Evolutionary conservation across 2,797 vertebrate species (phyloP).

Genomic region (Remorina albescens): DNA sequence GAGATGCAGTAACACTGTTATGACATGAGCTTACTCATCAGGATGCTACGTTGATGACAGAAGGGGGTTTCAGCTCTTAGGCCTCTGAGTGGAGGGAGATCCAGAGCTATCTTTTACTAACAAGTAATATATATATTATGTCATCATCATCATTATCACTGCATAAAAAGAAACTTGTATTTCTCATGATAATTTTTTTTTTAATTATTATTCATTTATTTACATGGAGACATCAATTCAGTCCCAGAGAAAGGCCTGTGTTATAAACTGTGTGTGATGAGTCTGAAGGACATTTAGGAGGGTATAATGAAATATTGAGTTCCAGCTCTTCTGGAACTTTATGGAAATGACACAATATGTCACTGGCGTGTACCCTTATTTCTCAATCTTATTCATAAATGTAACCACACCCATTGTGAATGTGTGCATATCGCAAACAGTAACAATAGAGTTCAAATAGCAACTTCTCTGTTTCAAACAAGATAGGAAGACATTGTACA

Average conservation of each 20-base stretch:
- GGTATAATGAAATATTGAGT: neutral
- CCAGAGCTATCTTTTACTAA: no score
- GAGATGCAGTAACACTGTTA: conserved; percentile 56
- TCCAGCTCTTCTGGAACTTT: no score
- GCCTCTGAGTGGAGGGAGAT: neutral
- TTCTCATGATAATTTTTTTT: no score
- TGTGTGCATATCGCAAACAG: conserved; percentile 10
- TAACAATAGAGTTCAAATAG: conserved; percentile 25
- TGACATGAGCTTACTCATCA: conserved; percentile 61
- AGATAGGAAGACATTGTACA: conserved; percentile 25
- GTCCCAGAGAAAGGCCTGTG: no score
- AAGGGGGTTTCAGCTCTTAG: conserved; percentile 1
- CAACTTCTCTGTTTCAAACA: conserved; percentile 11
- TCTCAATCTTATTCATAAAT: neutral
- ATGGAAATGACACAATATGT: no score
- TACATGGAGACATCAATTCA: neutral
- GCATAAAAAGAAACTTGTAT: no score
- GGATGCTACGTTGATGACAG: conserved; percentile 15
- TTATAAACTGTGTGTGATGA: neutral
- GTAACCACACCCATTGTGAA: conserved; percentile 1
- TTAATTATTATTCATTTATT: conserved; percentile 9
- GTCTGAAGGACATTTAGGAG: neutral
- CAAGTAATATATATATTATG: no score
- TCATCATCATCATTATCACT: no score
- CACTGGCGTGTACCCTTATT: no score